Evolutionary conservation across 2,888 invertebrate genomes (phyloP).

Genomic region (Philhelius pedissequus): DNA sequence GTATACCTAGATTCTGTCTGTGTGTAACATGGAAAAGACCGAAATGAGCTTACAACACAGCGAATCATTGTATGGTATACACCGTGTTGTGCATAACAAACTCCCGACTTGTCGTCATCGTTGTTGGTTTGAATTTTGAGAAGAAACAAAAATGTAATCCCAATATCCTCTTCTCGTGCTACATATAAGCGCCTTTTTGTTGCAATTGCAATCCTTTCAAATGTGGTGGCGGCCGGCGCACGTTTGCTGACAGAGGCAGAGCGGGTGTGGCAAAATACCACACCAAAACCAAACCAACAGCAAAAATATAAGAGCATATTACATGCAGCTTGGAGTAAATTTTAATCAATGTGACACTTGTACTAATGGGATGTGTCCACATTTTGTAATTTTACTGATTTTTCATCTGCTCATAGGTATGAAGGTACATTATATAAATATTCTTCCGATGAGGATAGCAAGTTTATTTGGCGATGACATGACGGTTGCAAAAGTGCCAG

Average conservation of each 20-base stretch:
- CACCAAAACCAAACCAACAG: no score
- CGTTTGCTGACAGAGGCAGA: no score
- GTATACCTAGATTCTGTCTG: background rate
- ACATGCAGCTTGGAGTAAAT: slow-evolving; percentile 47
- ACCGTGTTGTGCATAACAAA: background rate
- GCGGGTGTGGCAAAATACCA: background rate
- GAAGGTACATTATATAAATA: background rate
- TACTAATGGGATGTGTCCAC: slow-evolving; percentile 65
- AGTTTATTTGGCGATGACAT: slow-evolving; percentile 23
- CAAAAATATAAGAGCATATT: background rate
- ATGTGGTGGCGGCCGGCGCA: background rate
- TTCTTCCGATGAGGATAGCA: background rate
- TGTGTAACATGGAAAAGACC: slow-evolving; percentile 11
- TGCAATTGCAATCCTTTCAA: slow-evolving; percentile 7
- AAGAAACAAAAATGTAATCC: slow-evolving; percentile 8
- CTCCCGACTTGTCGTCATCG: background rate
- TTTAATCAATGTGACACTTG: slow-evolving; percentile 67
- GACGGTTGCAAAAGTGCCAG: slow-evolving; percentile 1
- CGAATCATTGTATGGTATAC: slow-evolving; percentile 33
- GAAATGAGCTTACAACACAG: slow-evolving; percentile 41
- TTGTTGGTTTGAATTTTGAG: slow-evolving; percentile 5
- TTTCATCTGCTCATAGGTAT: background rate
- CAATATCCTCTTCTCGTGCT: slow-evolving; percentile 46
- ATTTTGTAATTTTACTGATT: slow-evolving; percentile 59
- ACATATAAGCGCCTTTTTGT: background rate